Evolutionary conservation across 2,888 invertebrate genomes (phyloP), one percentile per base, ranked within the genome.

Genomic region (Danaus chrysippus): DNA sequence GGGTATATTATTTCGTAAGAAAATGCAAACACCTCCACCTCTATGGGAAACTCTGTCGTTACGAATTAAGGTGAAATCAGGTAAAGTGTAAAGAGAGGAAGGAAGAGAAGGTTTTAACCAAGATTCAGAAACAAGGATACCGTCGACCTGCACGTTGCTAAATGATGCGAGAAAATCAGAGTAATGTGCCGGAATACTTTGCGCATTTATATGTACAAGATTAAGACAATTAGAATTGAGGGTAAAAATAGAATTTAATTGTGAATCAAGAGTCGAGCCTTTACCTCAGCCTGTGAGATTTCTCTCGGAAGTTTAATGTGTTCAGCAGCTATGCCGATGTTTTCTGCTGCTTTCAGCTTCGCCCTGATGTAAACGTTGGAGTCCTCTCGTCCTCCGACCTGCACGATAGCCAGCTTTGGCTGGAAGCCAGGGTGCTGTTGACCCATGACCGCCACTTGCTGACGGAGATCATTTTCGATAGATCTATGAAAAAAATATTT

Each of bases 331-430:
- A 99, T 97, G 62, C 99, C 99, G 72, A 99, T 96, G 73, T 97
- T 96, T 59, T 91, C 93, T 0, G 99, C 99, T 0, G 97, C 96
- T 83, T 96, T 97, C 62, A 98, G 93, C 91, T 99, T 99, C 95
- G 97, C 97, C 43, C 97, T 92, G 78, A 99, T 99, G 89, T 99
- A 99, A 6, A 99, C 98, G 91, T 99, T 99, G 54, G 99, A 99
- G 87, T 99, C 99, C 83, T 98, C 97, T 0, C 99, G 93, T 1
- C 95, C 96, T 11, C 99, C 99, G 65, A 99, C 99, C 93, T 99
- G 96, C 54, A 99, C 96, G 78, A 99, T 98, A 19, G 98, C 96
- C 69, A 99, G 91, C 12, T 95, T 95, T 0, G 96, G 95, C 68
- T 85, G 83, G 81, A 96, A 97, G 65, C 92, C 86, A 1, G 94